A percentile compares a stretch with the other conserved stretches of the same genome.
Evolutionary conservation across 2,113 vertebrate genomes (phyloP).

Genomic region (Casuarius casuarius): DNA sequence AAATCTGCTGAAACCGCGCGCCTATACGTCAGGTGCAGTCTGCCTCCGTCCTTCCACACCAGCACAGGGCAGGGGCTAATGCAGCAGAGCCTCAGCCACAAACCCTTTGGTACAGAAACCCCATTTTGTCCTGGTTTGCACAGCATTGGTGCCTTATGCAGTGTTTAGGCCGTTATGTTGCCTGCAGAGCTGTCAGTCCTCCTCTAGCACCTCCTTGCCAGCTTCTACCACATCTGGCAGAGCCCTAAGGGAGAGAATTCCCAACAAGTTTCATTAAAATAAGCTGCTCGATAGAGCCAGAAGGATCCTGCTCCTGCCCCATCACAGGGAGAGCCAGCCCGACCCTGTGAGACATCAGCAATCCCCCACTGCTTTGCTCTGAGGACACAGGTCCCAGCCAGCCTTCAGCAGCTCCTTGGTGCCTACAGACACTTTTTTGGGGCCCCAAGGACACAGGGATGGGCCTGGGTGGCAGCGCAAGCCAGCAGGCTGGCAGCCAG

Average conservation of each 20-base stretch:
- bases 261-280: not conserved
- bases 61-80: too few species aligned
- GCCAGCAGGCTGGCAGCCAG: not conserved
- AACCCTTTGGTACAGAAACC: not conserved
- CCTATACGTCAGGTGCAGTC: too few species aligned
- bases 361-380: rapidly evolving
- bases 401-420: too few species aligned
- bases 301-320: not conserved
- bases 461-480: too few species aligned
- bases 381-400: not conserved
- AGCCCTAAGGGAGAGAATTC: not conserved
- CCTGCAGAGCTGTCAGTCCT: not conserved
- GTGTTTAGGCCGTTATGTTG: rapidly evolving
- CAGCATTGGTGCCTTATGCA: not conserved
- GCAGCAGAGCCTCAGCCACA: too few species aligned
- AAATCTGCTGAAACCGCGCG: too few species aligned
- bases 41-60: too few species aligned
- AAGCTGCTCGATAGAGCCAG: not conserved
- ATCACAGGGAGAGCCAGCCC: not conserved
- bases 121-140: rapidly evolving
- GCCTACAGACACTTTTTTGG: too few species aligned
- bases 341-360: rapidly evolving
- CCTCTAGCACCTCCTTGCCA: not conserved
- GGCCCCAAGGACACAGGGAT: too few species aligned
- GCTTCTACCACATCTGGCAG: not conserved